Percentiles rank a stretch among this genome's conserved stretches.
These are phyloP conservation scores for Corythaixoides concolor DNA, from an alignment of 2,113 vertebrate species.

Conservation along the genomic window DNA sequence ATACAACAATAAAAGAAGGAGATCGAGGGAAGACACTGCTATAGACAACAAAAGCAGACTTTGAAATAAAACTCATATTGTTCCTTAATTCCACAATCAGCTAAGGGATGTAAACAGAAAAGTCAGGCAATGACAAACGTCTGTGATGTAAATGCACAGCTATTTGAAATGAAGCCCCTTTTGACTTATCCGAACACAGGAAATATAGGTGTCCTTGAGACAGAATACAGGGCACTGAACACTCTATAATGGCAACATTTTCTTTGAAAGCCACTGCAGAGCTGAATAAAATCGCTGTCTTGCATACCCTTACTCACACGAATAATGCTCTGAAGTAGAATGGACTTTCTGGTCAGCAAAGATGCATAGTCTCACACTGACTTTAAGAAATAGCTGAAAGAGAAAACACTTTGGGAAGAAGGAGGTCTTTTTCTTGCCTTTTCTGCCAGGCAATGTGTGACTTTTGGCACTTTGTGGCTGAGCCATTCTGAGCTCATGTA, in stretches of 20 bases:
- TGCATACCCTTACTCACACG: background rate
- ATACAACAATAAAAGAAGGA: conserved; percentile 45
- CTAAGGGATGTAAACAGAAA: background rate
- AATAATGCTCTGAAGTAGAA: background rate
- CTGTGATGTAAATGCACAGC: background rate
- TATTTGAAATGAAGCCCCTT: conserved; percentile 5
- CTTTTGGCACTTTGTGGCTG: background rate
- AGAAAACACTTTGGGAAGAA: background rate
- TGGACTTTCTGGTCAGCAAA: background rate
- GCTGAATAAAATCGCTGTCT: background rate
- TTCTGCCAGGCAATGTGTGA: background rate
- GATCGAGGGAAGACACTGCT: background rate
- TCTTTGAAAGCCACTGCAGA: background rate
- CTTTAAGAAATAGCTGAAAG: background rate
- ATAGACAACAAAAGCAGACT: background rate
- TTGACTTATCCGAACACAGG: background rate
- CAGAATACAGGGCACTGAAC: background rate
- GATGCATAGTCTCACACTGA: accelerated
- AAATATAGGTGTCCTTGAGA: conserved; percentile 1
- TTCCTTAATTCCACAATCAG: background rate
- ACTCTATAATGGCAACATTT: background rate
- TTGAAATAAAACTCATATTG: conserved; percentile 28
- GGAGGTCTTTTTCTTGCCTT: background rate
- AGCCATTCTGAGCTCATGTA: background rate
- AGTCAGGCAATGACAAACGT: background rate